Percentiles rank a stretch among this genome's conserved stretches.
Conservation (phyloP, 2,113 vertebrate species). For the Leucopsar rothschildi region DNA sequence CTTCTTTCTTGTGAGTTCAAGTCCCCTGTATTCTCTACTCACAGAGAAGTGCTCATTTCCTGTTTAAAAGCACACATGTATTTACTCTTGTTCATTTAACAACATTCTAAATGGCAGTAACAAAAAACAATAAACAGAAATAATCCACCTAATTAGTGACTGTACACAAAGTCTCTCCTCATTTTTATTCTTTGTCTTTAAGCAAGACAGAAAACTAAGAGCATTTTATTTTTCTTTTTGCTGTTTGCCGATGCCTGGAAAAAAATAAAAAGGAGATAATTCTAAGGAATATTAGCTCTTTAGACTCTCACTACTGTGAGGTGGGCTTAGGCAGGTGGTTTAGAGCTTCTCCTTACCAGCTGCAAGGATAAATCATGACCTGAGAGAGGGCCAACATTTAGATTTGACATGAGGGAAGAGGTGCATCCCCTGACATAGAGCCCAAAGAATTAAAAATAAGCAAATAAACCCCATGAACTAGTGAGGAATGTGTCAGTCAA, state of each 20-base stretch:
- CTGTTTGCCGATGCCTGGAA: background rate
- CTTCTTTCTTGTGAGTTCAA: background rate
- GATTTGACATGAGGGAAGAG: background rate
- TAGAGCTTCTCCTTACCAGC: background rate
- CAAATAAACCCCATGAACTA: background rate
- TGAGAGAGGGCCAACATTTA: background rate
- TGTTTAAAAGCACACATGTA: background rate
- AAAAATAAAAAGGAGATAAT: background rate
- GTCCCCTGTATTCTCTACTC: background rate
- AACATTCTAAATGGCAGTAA: background rate
- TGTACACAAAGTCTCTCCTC: background rate
- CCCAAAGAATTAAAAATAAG: background rate
- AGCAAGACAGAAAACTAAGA: background rate
- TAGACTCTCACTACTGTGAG: background rate
- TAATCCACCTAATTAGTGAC: background rate
- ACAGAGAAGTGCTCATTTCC: background rate
- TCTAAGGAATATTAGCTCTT: background rate
- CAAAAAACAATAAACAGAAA: background rate
- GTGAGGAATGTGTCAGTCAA: background rate
- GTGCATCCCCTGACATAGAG: background rate
- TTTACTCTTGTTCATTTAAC: background rate
- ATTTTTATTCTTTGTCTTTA: background rate
- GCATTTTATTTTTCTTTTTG: background rate
- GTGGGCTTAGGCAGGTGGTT: background rate
- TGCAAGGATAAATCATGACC: background rate